Conservation (phyloP, 2,888 invertebrate genomes). For the Nemotelus nigrinus region DNA sequence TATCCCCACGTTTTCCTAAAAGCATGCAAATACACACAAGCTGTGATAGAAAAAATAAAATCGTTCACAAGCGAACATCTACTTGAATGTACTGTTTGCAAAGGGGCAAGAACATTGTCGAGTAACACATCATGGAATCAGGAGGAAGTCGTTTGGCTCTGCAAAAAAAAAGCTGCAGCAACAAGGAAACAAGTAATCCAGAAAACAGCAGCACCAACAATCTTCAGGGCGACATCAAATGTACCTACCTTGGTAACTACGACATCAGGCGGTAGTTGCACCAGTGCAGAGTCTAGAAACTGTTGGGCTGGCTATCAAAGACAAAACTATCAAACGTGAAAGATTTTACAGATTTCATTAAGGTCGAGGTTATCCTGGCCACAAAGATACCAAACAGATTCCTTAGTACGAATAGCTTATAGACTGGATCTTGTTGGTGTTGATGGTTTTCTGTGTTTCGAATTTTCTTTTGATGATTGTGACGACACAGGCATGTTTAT, state of each 20-base stretch:
- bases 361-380: slow-evolving; percentile 61
- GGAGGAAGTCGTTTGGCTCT: slow-evolving; percentile 31
- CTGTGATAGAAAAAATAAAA: no score
- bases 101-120: slow-evolving; percentile 31
- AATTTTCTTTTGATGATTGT: no score
- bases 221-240: no score
- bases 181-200: background rate
- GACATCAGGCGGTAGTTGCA: slow-evolving; percentile 36
- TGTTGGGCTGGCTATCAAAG: slow-evolving; percentile 27
- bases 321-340: slow-evolving; percentile 51
- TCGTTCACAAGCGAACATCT: no score
- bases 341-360: slow-evolving; percentile 59
- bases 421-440: no score
- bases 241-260: background rate
- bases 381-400: slow-evolving; percentile 36
- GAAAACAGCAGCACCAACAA: background rate
- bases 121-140: slow-evolving; percentile 37
- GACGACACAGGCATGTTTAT: no score
- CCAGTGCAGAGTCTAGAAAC: slow-evolving; percentile 32
- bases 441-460: no score
- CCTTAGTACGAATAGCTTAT: background rate
- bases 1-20: no score
- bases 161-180: background rate
- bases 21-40: no score
- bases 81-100: slow-evolving; percentile 20